Evolutionary conservation across 1,140 invertebrate genomes (phyloP), one percentile per base, ranked within the genome.

Genomic region (Calliphora vicina): DNA sequence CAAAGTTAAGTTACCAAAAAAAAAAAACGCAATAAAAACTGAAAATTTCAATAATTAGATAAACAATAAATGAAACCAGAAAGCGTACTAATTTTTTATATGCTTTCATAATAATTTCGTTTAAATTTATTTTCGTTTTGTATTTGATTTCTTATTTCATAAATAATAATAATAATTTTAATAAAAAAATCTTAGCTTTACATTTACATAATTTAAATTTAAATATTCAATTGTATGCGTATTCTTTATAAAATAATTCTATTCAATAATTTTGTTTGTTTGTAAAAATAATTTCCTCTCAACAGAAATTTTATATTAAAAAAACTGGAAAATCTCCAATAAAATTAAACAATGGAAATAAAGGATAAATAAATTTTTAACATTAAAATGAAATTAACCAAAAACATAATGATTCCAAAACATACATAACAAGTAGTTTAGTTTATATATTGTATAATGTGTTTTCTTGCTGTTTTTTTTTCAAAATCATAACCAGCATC

Each of bases 131-230:
- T 17, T 74, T 74, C 26, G 15, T 12, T 74, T 74, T 29, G 20
- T 67, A 67, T 67, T 67, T 67, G 12, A 50, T 67, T 23, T 67
- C 61, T 67, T 67, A 67, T 67, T 67, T 67, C 61, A 67, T 12
- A 67, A 67, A 23, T 25, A 50, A 50, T 50, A 50, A 50, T 67
- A 5, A 67, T 23, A 20, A 67, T 67, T 67, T 9, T 67, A 67
- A 67, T 67, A 67, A 67, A 67, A 35, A 67, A 67, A 67, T 67
- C 61, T 67, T 67, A 67, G 23, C 23, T 25, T 67, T 23, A 67
- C 61, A 67, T 67, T 67, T 23, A 50, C 45, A 74, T 27, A 74
- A 74, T 74, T 35, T 76, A 76, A 17, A n/a, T 35, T 43, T 78
- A 78, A 67, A 67, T 67, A 67, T 67, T 67, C 23, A 67, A 45